Evolutionary conservation across 2,888 invertebrate genomes (phyloP).

Genomic region (Bugulina stolonifera): DNA sequence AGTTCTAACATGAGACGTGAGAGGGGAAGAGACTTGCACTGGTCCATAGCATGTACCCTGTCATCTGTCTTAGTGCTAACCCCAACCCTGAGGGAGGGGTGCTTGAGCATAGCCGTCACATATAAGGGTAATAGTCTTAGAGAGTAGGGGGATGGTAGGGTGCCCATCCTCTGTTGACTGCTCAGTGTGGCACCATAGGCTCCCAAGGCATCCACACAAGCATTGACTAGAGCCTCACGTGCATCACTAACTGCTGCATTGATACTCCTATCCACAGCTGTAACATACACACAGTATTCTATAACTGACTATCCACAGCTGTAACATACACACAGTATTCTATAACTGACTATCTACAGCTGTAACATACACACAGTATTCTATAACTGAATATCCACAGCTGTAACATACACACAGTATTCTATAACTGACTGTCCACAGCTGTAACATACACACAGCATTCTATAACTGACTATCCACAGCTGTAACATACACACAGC

Average conservation of each 20-base stretch:
- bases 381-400: too few relatives aligned
- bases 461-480: too few relatives aligned
- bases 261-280: constrained; percentile 83
- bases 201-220: constrained; percentile 79
- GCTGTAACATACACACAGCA: too few relatives aligned
- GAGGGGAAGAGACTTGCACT: constrained; percentile 81
- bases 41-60: constrained; percentile 84
- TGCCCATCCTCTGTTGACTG: constrained; percentile 55
- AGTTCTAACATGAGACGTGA: constrained; percentile 72
- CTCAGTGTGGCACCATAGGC: constrained; percentile 64
- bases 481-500: too few relatives aligned
- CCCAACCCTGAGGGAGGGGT: constrained; percentile 83
- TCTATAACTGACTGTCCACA: too few relatives aligned
- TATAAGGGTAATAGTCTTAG: constrained; percentile 80
- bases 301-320: too few relatives aligned
- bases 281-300: constrained; percentile 33
- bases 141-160: constrained; percentile 70
- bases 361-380: too few relatives aligned
- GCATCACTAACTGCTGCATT: constrained; percentile 83
- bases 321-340: too few relatives aligned
- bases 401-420: too few relatives aligned
- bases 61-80: constrained; percentile 81
- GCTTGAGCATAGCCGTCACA: constrained; percentile 80
- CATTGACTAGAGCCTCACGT: constrained; percentile 91
- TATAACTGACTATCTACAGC: too few relatives aligned